Evolutionary conservation across 2,113 vertebrate species (phyloP).

Genomic region (Nerophis ophidion): DNA sequence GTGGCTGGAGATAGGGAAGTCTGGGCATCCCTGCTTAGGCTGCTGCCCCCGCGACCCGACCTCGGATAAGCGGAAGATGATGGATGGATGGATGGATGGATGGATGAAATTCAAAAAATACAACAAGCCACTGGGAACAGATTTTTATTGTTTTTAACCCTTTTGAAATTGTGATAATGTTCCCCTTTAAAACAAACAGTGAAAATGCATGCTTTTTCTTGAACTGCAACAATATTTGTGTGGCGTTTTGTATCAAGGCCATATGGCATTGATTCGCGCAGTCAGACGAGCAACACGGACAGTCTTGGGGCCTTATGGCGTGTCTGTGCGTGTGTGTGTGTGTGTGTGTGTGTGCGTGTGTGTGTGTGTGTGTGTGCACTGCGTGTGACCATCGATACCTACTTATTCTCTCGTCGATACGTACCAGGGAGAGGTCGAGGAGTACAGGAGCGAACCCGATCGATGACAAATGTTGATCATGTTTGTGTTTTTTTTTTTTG

Average conservation of each 20-base stretch:
- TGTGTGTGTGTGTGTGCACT: slow-evolving; percentile 29
- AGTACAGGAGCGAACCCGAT: slow-evolving; percentile 18
- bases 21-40: no score
- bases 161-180: no score
- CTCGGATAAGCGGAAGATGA: no score
- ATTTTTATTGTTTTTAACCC: no score
- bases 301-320: slow-evolving; percentile 55
- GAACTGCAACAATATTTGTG: slow-evolving; percentile 8
- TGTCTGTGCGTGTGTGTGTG: slow-evolving; percentile 54
- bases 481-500: slow-evolving; percentile 15
- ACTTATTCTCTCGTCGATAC: slow-evolving; percentile 24
- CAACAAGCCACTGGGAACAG: no score
- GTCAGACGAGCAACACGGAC: slow-evolving; percentile 45
- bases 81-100: no score
- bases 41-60: no score
- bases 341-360: slow-evolving; percentile 28
- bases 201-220: slow-evolving; percentile 27
- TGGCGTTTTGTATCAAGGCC: slow-evolving; percentile 36
- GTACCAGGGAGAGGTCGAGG: slow-evolving; percentile 17
- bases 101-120: no score
- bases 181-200: neutral
- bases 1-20: no score
- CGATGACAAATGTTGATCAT: slow-evolving; percentile 33
- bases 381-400: slow-evolving; percentile 33
- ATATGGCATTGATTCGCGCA: slow-evolving; percentile 56